Percentiles rank a stretch among this genome's conserved stretches.
Evolutionary conservation across 92 coral and sea anemone genomes (phyloP).

Genomic region (Palythoa grandis): DNA sequence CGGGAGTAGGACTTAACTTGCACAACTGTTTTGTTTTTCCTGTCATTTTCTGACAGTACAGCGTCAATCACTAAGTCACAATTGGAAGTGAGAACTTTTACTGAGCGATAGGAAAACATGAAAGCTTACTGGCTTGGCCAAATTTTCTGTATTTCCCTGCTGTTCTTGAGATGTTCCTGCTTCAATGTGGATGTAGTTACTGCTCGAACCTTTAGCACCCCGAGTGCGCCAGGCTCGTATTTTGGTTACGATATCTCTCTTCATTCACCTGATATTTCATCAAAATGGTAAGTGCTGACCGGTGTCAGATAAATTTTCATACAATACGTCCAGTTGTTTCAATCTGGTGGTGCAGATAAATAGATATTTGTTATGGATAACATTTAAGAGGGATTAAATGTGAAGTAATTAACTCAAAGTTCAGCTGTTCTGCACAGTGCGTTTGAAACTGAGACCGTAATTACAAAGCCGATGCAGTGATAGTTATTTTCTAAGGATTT

Average conservation of each 20-base stretch:
- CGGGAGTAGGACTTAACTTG: neutral
- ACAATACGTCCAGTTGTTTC: neutral
- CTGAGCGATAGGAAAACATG: neutral
- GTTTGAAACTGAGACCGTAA: neutral
- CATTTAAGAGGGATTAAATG: neutral
- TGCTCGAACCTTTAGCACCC: neutral
- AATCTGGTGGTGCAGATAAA: neutral
- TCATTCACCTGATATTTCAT: conserved; percentile 3
- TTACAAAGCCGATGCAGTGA: conserved; percentile 3
- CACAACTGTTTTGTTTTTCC: neutral
- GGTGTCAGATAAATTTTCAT: neutral
- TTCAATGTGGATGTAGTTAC: conserved; percentile 28
- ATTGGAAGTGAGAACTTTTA: neutral
- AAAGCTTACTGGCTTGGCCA: neutral
- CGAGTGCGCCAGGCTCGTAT: neutral
- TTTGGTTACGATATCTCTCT: conserved; percentile 10
- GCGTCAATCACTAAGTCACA: conserved; percentile 10
- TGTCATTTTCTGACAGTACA: neutral
- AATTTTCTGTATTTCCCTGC: neutral
- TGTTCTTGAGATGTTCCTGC: neutral
- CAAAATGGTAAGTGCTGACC: conserved; percentile 24
- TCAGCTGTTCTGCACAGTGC: neutral
- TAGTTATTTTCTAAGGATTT: neutral
- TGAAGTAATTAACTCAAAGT: conserved; percentile 13
- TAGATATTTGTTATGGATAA: neutral